Evolutionary conservation across 2,797 vertebrate genomes (phyloP).

Genomic region (Odontamblyopus lacepedii): DNA sequence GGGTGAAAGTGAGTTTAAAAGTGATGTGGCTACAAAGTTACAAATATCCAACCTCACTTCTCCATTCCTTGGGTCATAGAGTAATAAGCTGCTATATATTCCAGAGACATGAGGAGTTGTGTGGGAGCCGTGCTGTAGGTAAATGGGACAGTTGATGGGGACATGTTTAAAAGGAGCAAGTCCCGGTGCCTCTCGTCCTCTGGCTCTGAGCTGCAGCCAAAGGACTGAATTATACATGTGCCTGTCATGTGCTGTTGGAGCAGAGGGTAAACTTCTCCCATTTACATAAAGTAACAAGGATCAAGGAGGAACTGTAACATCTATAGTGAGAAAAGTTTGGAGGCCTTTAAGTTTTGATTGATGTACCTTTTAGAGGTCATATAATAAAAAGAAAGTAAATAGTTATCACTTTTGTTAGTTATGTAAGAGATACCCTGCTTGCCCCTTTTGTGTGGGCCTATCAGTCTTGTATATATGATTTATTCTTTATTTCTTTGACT

Average conservation of each 20-base stretch:
- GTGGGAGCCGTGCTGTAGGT: conserved; percentile 1
- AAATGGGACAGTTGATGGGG: conserved; percentile 16
- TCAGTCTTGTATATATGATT: too few relatives aligned
- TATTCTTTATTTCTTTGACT: too few relatives aligned
- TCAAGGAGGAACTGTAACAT: neutral
- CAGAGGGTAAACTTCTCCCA: neutral
- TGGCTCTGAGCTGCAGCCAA: neutral
- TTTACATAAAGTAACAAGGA: neutral
- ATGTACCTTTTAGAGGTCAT: neutral
- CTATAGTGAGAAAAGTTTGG: neutral
- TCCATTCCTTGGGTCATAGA: neutral
- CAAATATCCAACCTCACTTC: neutral
- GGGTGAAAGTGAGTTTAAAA: neutral
- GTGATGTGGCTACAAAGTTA: neutral
- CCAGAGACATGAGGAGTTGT: conserved; percentile 1
- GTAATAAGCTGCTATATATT: conserved; percentile 2
- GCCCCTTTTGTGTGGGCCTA: too few relatives aligned
- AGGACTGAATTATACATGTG: conserved; percentile 9
- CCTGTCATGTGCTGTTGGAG: conserved; percentile 5
- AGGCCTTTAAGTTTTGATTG: neutral
- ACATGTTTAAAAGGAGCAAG: conserved; percentile 7
- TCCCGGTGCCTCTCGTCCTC: neutral
- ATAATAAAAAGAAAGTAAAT: neutral
- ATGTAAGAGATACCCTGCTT: too few relatives aligned
- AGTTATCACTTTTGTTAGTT: too few relatives aligned